Evolutionary conservation across 2,797 vertebrate genomes (phyloP).

Genomic region (Morus bassanus): DNA sequence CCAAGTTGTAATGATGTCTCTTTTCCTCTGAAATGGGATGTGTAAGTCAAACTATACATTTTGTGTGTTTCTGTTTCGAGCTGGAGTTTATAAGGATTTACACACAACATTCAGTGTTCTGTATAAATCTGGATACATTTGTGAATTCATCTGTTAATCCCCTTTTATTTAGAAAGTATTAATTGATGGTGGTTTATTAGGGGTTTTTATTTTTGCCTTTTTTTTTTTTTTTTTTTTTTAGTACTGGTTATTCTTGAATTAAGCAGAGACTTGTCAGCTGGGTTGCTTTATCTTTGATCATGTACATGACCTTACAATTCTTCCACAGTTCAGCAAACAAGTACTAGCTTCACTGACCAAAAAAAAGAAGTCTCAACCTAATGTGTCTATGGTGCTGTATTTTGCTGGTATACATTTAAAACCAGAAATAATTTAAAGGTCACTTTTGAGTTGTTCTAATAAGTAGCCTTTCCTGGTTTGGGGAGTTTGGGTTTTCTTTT

Average conservation of each 20-base stretch:
- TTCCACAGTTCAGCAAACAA: slow-evolving; percentile 76
- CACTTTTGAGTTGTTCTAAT: slow-evolving; percentile 64
- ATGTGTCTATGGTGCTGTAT: slow-evolving; percentile 76
- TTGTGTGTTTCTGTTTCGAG: slow-evolving; percentile 72
- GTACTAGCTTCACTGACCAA: slow-evolving; percentile 77
- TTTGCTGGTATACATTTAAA: slow-evolving; percentile 67
- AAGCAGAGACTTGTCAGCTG: slow-evolving; percentile 74
- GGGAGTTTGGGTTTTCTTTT: slow-evolving; percentile 33
- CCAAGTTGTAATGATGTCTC: slow-evolving; percentile 74
- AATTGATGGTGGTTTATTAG: slow-evolving; percentile 47
- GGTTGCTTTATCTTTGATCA: slow-evolving; percentile 74
- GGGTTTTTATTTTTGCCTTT: slow-evolving; percentile 29
- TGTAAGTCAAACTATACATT: slow-evolving; percentile 76
- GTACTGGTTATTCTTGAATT: slow-evolving; percentile 76
- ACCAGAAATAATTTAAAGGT: slow-evolving; percentile 64
- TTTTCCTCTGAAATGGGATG: slow-evolving; percentile 67
- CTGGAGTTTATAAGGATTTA: slow-evolving; percentile 73
- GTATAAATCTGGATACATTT: slow-evolving; percentile 71
- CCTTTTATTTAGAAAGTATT: slow-evolving; percentile 58
- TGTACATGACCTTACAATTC: slow-evolving; percentile 61
- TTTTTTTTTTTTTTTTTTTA: slow-evolving; percentile 61
- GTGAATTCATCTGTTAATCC: slow-evolving; percentile 68
- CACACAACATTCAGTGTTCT: slow-evolving; percentile 74
- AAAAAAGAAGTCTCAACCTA: slow-evolving; percentile 57
- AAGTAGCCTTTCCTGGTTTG: slow-evolving; percentile 63